Conservation (phyloP, 1,140 invertebrate genomes). For the Drosophila melanica region DNA sequence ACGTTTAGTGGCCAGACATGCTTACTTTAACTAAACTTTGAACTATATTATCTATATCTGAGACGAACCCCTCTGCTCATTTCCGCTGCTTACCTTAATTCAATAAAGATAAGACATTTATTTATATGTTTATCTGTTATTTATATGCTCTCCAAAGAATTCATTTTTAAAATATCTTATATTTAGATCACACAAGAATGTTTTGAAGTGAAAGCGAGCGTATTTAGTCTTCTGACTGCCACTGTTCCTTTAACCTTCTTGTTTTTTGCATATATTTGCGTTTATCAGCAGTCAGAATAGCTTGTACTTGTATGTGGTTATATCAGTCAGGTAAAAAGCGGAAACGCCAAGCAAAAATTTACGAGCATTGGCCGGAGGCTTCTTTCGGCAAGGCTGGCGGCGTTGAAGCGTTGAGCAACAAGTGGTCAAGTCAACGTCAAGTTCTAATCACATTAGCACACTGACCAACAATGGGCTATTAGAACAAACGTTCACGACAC, state of each 20-base stretch:
- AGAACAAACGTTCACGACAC: slow-evolving; percentile 53
- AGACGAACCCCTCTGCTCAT: too few species aligned
- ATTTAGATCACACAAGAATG: neutral
- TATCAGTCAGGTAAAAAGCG: slow-evolving; percentile 47
- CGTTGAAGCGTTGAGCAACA: slow-evolving; percentile 62
- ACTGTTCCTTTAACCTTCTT: neutral
- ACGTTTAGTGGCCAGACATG: neutral
- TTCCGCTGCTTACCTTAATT: too few species aligned
- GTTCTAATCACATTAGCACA: slow-evolving; percentile 75
- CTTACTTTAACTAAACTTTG: too few species aligned
- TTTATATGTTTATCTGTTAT: too few species aligned
- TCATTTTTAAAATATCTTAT: neutral
- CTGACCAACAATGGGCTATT: slow-evolving; percentile 69
- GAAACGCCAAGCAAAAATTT: slow-evolving; percentile 67
- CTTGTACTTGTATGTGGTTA: neutral
- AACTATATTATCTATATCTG: too few species aligned
- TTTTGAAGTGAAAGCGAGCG: neutral
- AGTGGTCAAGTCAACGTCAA: slow-evolving; percentile 57
- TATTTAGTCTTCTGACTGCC: slow-evolving; percentile 1
- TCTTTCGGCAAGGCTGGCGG: slow-evolving; percentile 47
- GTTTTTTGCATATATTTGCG: slow-evolving; percentile 25
- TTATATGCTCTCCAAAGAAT: neutral
- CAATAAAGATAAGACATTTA: neutral
- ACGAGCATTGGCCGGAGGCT: slow-evolving; percentile 50
- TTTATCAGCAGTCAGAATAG: neutral